Evolutionary conservation across 2,797 vertebrate species (phyloP), one percentile per base, ranked within the genome.

Genomic region (Hydrocynus forskahlii): DNA sequence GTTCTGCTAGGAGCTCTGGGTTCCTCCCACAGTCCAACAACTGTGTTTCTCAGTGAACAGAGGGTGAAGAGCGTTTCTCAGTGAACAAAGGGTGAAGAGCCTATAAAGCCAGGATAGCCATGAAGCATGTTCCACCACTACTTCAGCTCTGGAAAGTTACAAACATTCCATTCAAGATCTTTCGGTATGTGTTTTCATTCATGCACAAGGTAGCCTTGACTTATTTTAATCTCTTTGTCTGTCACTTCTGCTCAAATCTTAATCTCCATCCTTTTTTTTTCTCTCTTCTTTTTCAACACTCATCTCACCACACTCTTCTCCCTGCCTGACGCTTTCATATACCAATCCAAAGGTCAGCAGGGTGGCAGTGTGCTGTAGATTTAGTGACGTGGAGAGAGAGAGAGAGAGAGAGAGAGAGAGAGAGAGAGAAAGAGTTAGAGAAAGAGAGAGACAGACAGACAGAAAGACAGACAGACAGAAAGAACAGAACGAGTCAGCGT

Each of bases 401-500:
- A 50, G 59, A 3, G 69, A 76, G 43, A 50, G 59, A 14, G 75
- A 63, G 60, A 59, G 45, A 60, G n/a, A 3, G 69, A 76, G 43
- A 50, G 59, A 23, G 59, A 62, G 59, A 10, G 59, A 35, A 25
- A 64, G 4, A 25, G 66, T 69, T 82, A 81, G 81, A 85, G 82
- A 59, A 1, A 8, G 63, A 76, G 60, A 59, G 9, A 23, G n/a
- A 3, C 63, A 76, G 43, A 50, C 45, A 60, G n/a, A 9, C 62
- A 76, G 43, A 50, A 54, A 21, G 45, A 59, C 29, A 64, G 8
- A 14, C 71, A 63, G 19, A 29, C 23, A 16, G 60, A 16, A 12
- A 29, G 13, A 62, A 64, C 4, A 25, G 67, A 72, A 83, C 81
- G 81, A 84, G 82, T 64, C 79, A 87, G 83, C 81, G 77, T 83